Conservation (phyloP, 2,888 invertebrate genomes). For the Zygothrica quintamaculata region DNA sequence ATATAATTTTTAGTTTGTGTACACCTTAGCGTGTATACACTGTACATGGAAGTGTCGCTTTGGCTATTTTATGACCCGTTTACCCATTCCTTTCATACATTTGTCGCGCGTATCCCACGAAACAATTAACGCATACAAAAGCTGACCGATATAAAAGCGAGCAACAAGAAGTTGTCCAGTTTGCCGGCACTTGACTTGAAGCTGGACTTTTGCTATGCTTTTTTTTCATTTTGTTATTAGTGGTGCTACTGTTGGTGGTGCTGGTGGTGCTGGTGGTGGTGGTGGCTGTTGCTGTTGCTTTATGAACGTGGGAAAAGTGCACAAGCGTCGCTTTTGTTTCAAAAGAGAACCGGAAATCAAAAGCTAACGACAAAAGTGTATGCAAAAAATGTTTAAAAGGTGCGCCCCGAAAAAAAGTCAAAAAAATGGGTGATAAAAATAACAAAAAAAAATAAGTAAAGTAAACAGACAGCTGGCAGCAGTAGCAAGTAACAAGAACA, state of each 20-base stretch:
- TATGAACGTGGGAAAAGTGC: constrained; percentile 76
- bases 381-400: constrained; percentile 59
- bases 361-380: constrained; percentile 50
- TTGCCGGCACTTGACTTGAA: constrained; percentile 64
- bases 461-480: constrained; percentile 6
- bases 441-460: constrained; percentile 26
- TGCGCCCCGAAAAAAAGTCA: constrained; percentile 34
- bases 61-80: constrained; percentile 23
- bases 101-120: constrained; percentile 67
- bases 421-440: constrained; percentile 46
- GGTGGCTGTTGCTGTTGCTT: constrained; percentile 33
- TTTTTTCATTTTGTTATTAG: constrained; percentile 26
- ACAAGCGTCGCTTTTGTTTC: constrained; percentile 54
- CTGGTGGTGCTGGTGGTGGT: constrained; percentile 13
- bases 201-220: constrained; percentile 36
- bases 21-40: constrained; percentile 20
- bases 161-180: constrained; percentile 45
- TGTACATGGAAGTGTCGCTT: constrained; percentile 25
- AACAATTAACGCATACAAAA: constrained; percentile 64
- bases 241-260: constrained; percentile 3
- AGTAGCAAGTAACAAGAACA: too few species aligned
- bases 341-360: constrained; percentile 67
- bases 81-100: constrained; percentile 20
- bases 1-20: neutral
- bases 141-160: constrained; percentile 58